Percentiles rank a stretch among this genome's conserved stretches.
phyloP scores from a whole-genome alignment of 2,797 vertebrate genomes.

The Muraenolepis orangiensis region DNA sequence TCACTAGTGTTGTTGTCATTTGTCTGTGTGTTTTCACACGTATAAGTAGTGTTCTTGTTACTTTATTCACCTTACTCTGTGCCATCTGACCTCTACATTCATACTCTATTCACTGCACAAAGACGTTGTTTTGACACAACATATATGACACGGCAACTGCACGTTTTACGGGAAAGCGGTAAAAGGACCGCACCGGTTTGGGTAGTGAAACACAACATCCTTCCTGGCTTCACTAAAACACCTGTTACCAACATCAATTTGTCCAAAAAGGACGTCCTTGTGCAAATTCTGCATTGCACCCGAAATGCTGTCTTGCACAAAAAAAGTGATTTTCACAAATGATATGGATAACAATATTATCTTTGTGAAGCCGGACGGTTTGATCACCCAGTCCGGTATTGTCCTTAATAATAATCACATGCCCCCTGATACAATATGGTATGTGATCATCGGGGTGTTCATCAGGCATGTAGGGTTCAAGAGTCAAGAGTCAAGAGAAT shows the following conservation, averaged over 20 bases:
- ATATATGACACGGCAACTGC: constrained; percentile 8
- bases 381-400: no score
- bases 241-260: no score
- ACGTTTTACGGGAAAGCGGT: constrained; percentile 28
- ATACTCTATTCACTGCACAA: constrained; percentile 19
- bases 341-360: not conserved
- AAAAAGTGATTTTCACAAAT: not conserved
- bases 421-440: constrained; percentile 18
- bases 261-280: no score
- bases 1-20: not conserved
- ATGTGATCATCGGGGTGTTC: constrained; percentile 47
- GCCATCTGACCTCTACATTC: constrained; percentile 44
- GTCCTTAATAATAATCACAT: constrained; percentile 9
- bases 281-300: no score
- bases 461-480: constrained; percentile 1
- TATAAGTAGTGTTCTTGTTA: not conserved
- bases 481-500: constrained; percentile 2
- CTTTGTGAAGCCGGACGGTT: not conserved
- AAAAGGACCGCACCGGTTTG: constrained; percentile 17
- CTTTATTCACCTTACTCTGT: constrained; percentile 45
- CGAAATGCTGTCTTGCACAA: no score
- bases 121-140: constrained; percentile 45
- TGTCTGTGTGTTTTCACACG: not conserved
- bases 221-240: no score
- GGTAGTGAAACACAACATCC: no score